A percentile compares a stretch with the other conserved stretches of the same genome.
Evolutionary conservation across 1,140 invertebrate genomes (phyloP).

Genomic region (Philotrypesis tridentata): DNA sequence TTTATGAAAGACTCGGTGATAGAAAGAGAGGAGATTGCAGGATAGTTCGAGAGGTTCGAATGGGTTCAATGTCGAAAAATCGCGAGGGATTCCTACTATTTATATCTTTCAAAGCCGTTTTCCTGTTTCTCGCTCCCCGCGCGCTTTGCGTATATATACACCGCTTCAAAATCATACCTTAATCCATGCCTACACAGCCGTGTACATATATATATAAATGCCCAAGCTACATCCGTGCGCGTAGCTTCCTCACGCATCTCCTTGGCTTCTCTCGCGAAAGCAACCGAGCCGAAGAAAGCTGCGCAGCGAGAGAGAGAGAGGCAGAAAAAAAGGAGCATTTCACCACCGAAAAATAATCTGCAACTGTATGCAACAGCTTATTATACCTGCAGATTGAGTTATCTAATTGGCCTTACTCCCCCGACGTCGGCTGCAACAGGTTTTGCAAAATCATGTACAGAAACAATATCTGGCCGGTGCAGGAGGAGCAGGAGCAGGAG

Average conservation of each 20-base stretch:
- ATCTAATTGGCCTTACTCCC: not conserved
- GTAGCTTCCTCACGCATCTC: too few relatives aligned
- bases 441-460: constrained; percentile 32
- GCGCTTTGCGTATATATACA: not conserved
- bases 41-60: not conserved
- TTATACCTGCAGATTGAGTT: constrained; percentile 28
- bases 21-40: not conserved
- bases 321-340: not conserved
- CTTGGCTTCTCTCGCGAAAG: too few relatives aligned
- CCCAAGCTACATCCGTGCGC: not conserved
- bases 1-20: not conserved
- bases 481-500: not conserved
- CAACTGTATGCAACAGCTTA: constrained; percentile 11
- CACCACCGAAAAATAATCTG: not conserved
- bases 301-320: too few relatives aligned
- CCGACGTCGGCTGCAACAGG: not conserved
- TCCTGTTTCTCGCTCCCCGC: not conserved
- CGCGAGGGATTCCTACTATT: not conserved
- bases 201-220: too few relatives aligned
- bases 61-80: constrained; percentile 22
- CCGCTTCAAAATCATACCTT: not conserved
- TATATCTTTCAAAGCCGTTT: not conserved
- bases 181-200: not conserved
- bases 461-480: constrained; percentile 30
- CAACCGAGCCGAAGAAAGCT: not conserved